Percentiles rank a stretch among this genome's conserved stretches.
Conservation (phyloP, 2,113 vertebrate genomes). For the Microcebus ravelobensis region DNA sequence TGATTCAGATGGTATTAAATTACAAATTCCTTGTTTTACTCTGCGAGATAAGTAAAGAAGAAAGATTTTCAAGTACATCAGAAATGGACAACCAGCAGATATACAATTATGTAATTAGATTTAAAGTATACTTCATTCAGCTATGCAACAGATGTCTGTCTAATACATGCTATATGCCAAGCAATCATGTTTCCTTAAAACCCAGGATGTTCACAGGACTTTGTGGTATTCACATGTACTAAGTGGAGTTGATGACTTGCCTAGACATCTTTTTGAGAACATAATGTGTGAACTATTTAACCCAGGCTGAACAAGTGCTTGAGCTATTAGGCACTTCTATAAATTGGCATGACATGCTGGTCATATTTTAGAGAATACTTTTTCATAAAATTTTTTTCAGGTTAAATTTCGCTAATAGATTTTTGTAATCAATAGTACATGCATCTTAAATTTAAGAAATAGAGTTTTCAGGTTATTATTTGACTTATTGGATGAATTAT, state of each 20-base stretch:
- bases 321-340: neutral
- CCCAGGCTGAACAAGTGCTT: neutral
- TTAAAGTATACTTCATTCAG: neutral
- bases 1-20: neutral
- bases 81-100: neutral
- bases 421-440: neutral
- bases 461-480: neutral
- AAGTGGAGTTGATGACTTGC: neutral
- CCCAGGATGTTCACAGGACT: neutral
- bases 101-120: neutral
- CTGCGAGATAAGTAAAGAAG: neutral
- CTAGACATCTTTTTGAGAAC: neutral
- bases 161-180: neutral
- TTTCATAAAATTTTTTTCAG: neutral
- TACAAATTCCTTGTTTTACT: neutral
- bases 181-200: neutral
- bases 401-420: neutral
- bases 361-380: neutral
- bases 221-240: neutral
- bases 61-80: neutral
- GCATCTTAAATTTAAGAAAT: conserved; percentile 3
- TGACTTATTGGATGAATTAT: neutral
- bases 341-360: neutral
- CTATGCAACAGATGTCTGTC: neutral
- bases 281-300: neutral